phyloP scores from a whole-genome alignment of 2,797 vertebrate genomes.

The Lateolabrax maculatus region DNA sequence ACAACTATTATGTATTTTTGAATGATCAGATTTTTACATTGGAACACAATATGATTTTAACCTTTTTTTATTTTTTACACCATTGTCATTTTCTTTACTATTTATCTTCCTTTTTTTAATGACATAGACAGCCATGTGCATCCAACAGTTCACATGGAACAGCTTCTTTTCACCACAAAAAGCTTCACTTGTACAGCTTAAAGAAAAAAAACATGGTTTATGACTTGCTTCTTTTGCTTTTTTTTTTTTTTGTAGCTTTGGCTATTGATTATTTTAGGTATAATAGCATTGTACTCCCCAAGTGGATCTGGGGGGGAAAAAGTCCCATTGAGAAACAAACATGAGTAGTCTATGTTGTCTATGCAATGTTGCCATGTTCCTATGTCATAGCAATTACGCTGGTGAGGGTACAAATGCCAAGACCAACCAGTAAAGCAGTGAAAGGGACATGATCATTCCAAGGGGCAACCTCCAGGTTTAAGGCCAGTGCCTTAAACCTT shows the following conservation, averaged over 20 bases:
- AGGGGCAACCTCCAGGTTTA: too few species aligned
- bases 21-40: neutral
- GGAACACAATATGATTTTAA: neutral
- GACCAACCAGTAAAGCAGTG: neutral
- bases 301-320: conserved; percentile 26
- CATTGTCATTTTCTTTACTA: neutral
- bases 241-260: neutral
- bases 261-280: conserved; percentile 10
- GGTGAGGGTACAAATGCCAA: neutral
- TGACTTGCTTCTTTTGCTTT: neutral
- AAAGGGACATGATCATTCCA: neutral
- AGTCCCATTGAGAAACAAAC: conserved; percentile 15
- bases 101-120: neutral
- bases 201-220: neutral
- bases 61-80: neutral
- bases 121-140: neutral
- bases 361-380: neutral
- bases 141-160: conserved; percentile 6
- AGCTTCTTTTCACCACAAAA: conserved; percentile 2
- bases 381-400: neutral
- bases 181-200: conserved; percentile 8
- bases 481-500: too few species aligned
- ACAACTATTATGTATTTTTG: neutral
- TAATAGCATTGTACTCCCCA: neutral
- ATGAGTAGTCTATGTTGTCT: neutral